Evolutionary conservation across 2,888 invertebrate species (phyloP).

Genomic region (Oscheius sp.): DNA sequence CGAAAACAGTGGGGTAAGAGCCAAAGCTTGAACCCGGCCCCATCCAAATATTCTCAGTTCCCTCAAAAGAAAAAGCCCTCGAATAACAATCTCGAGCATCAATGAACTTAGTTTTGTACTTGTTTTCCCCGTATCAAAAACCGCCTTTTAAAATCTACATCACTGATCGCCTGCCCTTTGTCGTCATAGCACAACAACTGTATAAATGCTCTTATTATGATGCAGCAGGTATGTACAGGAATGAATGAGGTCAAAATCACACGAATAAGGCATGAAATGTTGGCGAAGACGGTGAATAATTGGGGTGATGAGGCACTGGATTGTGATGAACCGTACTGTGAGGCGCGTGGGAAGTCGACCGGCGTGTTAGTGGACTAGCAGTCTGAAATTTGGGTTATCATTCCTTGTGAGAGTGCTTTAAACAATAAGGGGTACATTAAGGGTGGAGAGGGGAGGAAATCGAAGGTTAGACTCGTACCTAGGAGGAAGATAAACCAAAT

Average conservation of each 20-base stretch:
- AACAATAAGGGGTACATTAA: not conserved
- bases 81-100: too few relatives aligned
- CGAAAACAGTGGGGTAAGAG: too few relatives aligned
- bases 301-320: constrained; percentile 1
- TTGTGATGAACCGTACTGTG: constrained; percentile 5
- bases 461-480: constrained; percentile 22
- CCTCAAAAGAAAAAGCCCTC: too few relatives aligned
- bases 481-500: constrained; percentile 20
- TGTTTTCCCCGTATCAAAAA: too few relatives aligned
- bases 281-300: constrained; percentile 4
- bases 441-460: constrained; percentile 7
- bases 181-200: too few relatives aligned
- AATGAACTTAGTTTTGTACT: too few relatives aligned
- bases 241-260: constrained; percentile 18
- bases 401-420: not conserved
- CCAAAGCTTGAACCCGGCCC: too few relatives aligned
- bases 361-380: constrained; percentile 10
- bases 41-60: too few relatives aligned
- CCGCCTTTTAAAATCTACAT: too few relatives aligned
- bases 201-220: too few relatives aligned
- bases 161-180: too few relatives aligned
- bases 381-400: constrained; percentile 9
- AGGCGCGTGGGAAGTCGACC: constrained; percentile 4
- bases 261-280: constrained; percentile 23
- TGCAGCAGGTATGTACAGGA: not conserved